Percentiles rank a stretch among this genome's conserved stretches.
phyloP scores from a whole-genome alignment of 2,113 vertebrate species.

The Axis porcinus region DNA sequence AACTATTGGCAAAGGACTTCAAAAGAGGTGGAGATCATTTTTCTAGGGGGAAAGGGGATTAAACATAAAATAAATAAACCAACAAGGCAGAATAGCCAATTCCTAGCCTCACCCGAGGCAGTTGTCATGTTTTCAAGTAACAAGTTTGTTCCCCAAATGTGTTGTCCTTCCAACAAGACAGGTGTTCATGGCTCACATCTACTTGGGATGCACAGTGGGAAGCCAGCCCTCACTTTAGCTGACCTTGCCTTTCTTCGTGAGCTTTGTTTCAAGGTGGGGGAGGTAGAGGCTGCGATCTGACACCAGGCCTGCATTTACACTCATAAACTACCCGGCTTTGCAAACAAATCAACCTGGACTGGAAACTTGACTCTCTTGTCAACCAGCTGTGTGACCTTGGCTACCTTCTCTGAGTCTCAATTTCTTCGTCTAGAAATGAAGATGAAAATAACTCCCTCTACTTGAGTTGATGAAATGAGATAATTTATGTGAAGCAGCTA shows the following conservation, averaged over 20 bases:
- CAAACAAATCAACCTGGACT: neutral
- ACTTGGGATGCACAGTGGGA: neutral
- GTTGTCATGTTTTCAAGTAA: neutral
- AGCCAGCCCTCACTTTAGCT: neutral
- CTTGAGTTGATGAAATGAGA: neutral
- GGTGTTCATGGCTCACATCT: neutral
- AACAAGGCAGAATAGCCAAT: constrained; percentile 3
- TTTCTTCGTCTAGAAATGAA: neutral
- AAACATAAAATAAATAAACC: constrained; percentile 62
- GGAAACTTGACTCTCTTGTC: neutral
- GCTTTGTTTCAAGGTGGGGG: neutral
- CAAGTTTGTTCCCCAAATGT: neutral
- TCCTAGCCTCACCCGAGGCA: neutral
- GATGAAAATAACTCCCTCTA: neutral
- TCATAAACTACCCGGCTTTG: neutral
- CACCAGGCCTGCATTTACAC: neutral
- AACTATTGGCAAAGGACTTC: constrained; percentile 65
- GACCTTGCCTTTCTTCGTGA: neutral
- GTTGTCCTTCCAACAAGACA: neutral
- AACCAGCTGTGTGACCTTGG: neutral
- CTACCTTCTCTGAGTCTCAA: neutral
- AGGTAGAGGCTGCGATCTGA: neutral
- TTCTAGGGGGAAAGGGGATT: constrained; percentile 38
- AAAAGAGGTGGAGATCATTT: constrained; percentile 57
- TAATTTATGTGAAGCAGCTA: neutral